These are phyloP conservation scores for Pachyrhynchus sulphureomaculatus DNA, from an alignment of 1,140 invertebrate species.

Conservation along the genomic window DNA sequence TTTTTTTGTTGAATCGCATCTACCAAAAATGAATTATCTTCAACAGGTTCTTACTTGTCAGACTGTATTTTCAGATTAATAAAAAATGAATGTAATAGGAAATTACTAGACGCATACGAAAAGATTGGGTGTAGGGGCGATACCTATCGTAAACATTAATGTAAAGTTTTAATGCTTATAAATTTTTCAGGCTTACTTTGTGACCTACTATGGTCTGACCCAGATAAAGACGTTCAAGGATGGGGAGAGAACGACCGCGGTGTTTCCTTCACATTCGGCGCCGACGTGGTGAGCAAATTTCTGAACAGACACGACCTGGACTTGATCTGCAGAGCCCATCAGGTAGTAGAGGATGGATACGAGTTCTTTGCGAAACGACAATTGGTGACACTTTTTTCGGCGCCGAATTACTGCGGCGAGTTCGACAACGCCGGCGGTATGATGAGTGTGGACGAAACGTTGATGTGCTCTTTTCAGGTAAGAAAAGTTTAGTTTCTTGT, in stretches of 20 bases:
- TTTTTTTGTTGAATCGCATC: too few species aligned
- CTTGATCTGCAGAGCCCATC: slow-evolving; percentile 88
- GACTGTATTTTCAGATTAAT: too few species aligned
- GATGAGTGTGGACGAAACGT: slow-evolving; percentile 99
- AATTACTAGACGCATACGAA: too few species aligned
- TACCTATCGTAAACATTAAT: too few species aligned
- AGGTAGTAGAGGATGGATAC: slow-evolving; percentile 71
- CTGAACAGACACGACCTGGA: slow-evolving; percentile 83
- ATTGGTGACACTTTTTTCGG: slow-evolving; percentile 89
- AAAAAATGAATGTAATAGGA: too few species aligned
- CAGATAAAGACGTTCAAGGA: slow-evolving; percentile 83
- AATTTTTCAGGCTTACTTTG: slow-evolving; percentile 65
- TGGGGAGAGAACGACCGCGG: slow-evolving; percentile 89
- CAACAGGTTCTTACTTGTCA: too few species aligned
- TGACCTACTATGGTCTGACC: slow-evolving; percentile 90
- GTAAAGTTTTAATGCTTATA: too few species aligned
- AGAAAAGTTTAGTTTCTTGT: too few species aligned
- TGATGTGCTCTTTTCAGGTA: slow-evolving; percentile 94
- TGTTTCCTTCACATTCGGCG: slow-evolving; percentile 84
- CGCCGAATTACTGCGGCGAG: slow-evolving; percentile 86
- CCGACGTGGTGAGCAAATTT: slow-evolving; percentile 83
- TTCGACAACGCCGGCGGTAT: slow-evolving; percentile 83
- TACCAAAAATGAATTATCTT: too few species aligned
- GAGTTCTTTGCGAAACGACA: slow-evolving; percentile 76
- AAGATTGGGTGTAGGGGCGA: too few species aligned